Conservation (phyloP, 2,888 invertebrate species). For the Aleiodes leptofemur region DNA sequence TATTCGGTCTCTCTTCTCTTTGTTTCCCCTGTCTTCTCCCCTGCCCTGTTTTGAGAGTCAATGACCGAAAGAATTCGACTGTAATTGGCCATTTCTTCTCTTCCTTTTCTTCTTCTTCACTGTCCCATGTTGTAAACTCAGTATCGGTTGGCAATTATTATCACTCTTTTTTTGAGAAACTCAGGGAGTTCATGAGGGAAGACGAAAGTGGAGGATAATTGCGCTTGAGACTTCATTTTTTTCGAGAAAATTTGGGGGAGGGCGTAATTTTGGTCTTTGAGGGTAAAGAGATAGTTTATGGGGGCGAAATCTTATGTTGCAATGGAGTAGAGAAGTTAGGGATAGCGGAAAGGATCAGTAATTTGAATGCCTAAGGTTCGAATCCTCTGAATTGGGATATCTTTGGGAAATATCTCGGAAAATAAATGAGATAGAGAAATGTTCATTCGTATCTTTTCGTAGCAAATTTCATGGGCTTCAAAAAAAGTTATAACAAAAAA, state of each 20-base stretch:
- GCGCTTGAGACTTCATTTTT: background rate
- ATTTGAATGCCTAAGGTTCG: no score
- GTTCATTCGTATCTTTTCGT: no score
- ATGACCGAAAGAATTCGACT: constrained; percentile 54
- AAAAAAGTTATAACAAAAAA: no score
- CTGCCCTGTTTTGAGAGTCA: constrained; percentile 48
- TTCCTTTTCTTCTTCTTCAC: constrained; percentile 11
- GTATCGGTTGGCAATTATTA: constrained; percentile 6
- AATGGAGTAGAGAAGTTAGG: background rate
- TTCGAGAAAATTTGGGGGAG: background rate
- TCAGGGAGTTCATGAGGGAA: background rate
- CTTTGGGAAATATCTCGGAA: no score
- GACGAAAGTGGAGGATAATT: background rate
- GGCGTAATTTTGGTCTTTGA: background rate
- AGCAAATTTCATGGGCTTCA: no score
- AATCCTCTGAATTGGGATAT: no score
- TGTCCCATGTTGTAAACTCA: background rate
- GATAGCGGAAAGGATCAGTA: no score
- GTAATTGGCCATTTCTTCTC: constrained; percentile 45
- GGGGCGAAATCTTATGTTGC: no score
- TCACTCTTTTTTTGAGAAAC: background rate
- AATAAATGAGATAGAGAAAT: no score
- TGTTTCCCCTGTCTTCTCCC: constrained; percentile 39
- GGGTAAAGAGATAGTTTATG: no score
- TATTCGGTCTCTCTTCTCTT: constrained; percentile 32